A percentile compares a stretch with the other conserved stretches of the same genome.
phyloP scores from a whole-genome alignment of 2,113 vertebrate species.

The Pelusios castaneus region DNA sequence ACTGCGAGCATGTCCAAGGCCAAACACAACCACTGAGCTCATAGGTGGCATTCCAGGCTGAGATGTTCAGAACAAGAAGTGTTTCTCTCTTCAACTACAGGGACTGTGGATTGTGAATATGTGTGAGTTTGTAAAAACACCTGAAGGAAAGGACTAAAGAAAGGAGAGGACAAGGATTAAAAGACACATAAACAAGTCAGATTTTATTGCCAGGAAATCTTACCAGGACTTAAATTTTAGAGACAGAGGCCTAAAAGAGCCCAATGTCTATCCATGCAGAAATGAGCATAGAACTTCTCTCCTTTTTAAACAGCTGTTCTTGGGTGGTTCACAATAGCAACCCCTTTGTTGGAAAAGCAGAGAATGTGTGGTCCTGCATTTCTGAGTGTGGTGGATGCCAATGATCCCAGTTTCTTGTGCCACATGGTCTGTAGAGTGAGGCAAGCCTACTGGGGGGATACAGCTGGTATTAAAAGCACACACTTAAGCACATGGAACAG shows the following conservation, averaged over 20 bases:
- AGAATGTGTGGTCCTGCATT: too few species aligned
- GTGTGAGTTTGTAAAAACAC: not conserved
- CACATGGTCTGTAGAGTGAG: too few species aligned
- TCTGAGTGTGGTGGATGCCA: too few species aligned
- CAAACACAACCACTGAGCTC: not conserved
- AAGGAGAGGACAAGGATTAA: not conserved
- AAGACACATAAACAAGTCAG: not conserved
- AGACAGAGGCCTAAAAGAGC: not conserved
- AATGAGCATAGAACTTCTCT: not conserved
- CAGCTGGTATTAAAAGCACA: too few species aligned
- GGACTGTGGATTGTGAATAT: not conserved
- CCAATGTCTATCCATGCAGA: not conserved
- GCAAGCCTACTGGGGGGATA: too few species aligned
- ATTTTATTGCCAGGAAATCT: not conserved
- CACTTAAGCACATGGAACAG: too few species aligned
- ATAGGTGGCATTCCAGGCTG: not conserved
- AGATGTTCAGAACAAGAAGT: not conserved
- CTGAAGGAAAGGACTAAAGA: not conserved
- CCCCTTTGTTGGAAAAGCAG: too few species aligned
- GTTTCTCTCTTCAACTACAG: not conserved
- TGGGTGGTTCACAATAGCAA: too few species aligned
- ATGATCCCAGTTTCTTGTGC: too few species aligned
- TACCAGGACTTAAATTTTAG: not conserved
- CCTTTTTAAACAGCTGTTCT: too few species aligned
- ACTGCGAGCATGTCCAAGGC: not conserved